These are phyloP conservation scores for Sciurus carolinensis DNA, from an alignment of 2,797 vertebrate species.

Conservation along the genomic window DNA sequence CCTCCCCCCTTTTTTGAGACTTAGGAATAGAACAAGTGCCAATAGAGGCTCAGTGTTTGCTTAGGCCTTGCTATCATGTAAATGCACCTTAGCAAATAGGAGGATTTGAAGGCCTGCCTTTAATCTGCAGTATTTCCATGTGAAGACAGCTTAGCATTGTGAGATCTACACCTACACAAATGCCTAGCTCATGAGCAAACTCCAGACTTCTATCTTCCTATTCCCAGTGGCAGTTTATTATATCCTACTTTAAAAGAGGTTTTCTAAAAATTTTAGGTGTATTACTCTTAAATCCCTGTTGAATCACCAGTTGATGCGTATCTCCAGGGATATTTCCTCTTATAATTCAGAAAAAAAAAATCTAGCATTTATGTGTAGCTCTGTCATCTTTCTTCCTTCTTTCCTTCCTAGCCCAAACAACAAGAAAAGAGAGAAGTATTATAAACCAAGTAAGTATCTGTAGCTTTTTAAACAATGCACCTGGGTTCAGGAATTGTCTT, in stretches of 20 bases:
- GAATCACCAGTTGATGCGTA: neutral
- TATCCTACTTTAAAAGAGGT: neutral
- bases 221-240: neutral
- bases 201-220: neutral
- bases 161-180: constrained; percentile 73
- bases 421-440: neutral
- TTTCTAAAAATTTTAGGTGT: neutral
- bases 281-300: neutral
- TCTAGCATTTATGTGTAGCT: neutral
- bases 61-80: constrained; percentile 53
- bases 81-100: neutral
- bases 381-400: constrained; percentile 43
- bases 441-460: neutral
- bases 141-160: constrained; percentile 58
- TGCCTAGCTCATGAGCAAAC: constrained; percentile 71
- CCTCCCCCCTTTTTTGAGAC: neutral
- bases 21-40: constrained; percentile 72
- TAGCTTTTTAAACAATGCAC: constrained; percentile 12
- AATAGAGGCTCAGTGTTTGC: constrained; percentile 41
- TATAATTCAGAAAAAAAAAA: neutral
- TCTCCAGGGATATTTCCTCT: constrained; percentile 5
- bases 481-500: constrained; percentile 58
- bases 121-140: constrained; percentile 53
- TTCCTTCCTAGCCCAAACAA: neutral
- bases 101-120: constrained; percentile 28